Percentiles rank a stretch among this genome's conserved stretches.
Conservation (phyloP, 2,888 invertebrate genomes). For the Brenthis ino region DNA sequence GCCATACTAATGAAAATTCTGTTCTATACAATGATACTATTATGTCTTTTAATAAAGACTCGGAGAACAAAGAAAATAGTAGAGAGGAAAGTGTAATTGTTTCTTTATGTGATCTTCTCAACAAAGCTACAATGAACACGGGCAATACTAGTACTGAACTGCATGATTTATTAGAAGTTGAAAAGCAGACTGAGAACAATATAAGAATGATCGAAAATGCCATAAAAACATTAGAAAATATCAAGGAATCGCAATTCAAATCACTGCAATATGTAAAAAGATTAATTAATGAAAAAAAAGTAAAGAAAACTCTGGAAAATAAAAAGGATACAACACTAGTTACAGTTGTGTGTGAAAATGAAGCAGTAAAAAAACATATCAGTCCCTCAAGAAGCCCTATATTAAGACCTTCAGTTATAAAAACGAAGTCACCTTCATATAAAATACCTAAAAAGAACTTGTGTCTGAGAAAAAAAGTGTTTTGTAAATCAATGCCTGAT, state of each 20-base stretch:
- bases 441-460: slow-evolving; percentile 67
- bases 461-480: slow-evolving; percentile 60
- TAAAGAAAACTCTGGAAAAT: slow-evolving; percentile 39
- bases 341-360: slow-evolving; percentile 43
- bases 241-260: slow-evolving; percentile 58
- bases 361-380: slow-evolving; percentile 37
- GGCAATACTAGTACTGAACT: slow-evolving; percentile 51
- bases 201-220: slow-evolving; percentile 59
- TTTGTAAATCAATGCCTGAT: slow-evolving; percentile 65
- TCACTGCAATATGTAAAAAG: slow-evolving; percentile 57
- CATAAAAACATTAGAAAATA: slow-evolving; percentile 52
- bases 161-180: slow-evolving; percentile 55
- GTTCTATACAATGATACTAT: slow-evolving; percentile 58
- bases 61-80: slow-evolving; percentile 46
- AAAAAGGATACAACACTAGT: slow-evolving; percentile 47
- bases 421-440: slow-evolving; percentile 64
- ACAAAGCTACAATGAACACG: slow-evolving; percentile 58
- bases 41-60: slow-evolving; percentile 61
- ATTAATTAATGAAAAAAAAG: slow-evolving; percentile 54
- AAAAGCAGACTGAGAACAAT: slow-evolving; percentile 55
- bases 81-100: slow-evolving; percentile 69
- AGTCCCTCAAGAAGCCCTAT: slow-evolving; percentile 45
- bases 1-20: slow-evolving; percentile 58
- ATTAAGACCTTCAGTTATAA: slow-evolving; percentile 56
- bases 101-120: slow-evolving; percentile 65